Conservation (phyloP, 2,797 vertebrate genomes). For the Geotria australis region DNA sequence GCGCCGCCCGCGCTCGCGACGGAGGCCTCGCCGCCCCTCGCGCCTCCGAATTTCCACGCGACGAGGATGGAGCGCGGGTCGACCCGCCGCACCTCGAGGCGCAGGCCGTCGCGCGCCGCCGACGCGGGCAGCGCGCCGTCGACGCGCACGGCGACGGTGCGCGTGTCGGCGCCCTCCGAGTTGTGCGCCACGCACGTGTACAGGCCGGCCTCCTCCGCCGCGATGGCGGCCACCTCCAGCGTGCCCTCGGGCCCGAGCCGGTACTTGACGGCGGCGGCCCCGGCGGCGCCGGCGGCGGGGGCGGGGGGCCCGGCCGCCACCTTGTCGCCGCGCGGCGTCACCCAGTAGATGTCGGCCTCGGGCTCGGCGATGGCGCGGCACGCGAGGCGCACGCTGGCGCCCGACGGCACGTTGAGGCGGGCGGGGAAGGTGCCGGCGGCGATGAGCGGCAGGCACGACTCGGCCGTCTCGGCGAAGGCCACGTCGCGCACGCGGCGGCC, state of each 20-base stretch:
- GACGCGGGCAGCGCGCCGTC: conserved; percentile 10
- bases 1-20: no score
- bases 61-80: conserved; percentile 34
- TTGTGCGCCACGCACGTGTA: conserved; percentile 93
- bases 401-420: conserved; percentile 16
- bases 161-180: conserved; percentile 55
- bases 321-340: conserved; percentile 35
- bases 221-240: conserved; percentile 37
- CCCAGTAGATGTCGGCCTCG: conserved; percentile 67
- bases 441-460: conserved; percentile 67
- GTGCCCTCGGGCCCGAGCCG: conserved; percentile 46
- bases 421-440: conserved; percentile 36
- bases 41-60: conserved; percentile 24
- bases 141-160: conserved; percentile 31
- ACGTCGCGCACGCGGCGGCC: conserved; percentile 41
- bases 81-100: conserved; percentile 22
- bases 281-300: conserved; percentile 7
- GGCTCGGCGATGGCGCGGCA: conserved; percentile 74
- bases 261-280: conserved; percentile 11
- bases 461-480: conserved; percentile 58
- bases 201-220: conserved; percentile 26
- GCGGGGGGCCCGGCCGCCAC: conserved; percentile 10
- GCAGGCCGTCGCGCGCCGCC: conserved; percentile 4
- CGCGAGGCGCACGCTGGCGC: conserved; percentile 29
- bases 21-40: no score